Conservation (phyloP, 2,888 invertebrate species). For the Amblyteles armatorius region DNA sequence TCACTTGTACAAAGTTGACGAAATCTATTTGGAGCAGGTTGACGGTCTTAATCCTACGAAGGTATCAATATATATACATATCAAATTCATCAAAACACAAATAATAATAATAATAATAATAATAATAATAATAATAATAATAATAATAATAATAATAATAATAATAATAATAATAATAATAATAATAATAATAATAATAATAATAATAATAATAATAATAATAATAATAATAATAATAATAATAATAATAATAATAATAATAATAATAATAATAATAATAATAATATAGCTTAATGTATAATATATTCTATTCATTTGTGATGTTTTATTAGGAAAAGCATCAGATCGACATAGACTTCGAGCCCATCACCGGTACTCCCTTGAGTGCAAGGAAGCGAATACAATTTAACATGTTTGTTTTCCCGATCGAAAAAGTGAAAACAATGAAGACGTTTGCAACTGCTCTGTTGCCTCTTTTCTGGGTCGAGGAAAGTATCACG, state of each 20-base stretch:
- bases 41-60: constrained; percentile 77
- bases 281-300: background rate
- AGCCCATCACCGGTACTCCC: constrained; percentile 92
- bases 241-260: background rate
- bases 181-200: too few relatives aligned
- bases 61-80: constrained; percentile 60
- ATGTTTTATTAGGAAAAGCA: constrained; percentile 87
- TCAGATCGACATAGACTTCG: constrained; percentile 91
- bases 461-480: constrained; percentile 90
- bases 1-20: constrained; percentile 90
- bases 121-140: too few relatives aligned
- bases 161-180: too few relatives aligned
- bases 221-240: background rate
- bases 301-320: background rate
- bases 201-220: too few relatives aligned
- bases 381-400: constrained; percentile 90
- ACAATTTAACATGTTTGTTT: constrained; percentile 90
- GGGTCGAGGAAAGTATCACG: constrained; percentile 91
- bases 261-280: background rate
- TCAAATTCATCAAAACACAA: background rate
- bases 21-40: constrained; percentile 80
- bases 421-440: constrained; percentile 88
- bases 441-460: constrained; percentile 88
- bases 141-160: too few relatives aligned
- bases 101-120: too few relatives aligned